Conservation (phyloP, 2,888 invertebrate genomes). For the Petrolisthes manimaculis region DNA sequence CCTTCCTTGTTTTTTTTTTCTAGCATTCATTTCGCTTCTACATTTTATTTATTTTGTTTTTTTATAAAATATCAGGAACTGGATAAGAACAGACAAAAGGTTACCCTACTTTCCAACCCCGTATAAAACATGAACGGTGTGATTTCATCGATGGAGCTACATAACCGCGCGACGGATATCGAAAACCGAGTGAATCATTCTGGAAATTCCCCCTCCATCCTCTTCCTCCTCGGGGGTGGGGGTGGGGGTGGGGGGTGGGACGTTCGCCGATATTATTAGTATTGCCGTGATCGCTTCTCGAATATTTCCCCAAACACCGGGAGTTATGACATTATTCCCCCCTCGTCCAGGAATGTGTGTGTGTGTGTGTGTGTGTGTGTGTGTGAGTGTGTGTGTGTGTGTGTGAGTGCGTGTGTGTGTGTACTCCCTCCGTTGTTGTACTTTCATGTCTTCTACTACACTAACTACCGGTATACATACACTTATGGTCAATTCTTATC, state of each 20-base stretch:
- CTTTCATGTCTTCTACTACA: too few species aligned
- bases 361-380: not conserved
- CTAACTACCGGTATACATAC: too few species aligned
- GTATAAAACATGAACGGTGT: not conserved
- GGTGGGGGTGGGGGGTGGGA: too few species aligned
- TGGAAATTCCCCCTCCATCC: not conserved
- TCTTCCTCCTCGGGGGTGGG: too few species aligned
- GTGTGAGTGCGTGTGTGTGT: constrained; percentile 24
- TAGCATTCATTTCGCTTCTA: not conserved
- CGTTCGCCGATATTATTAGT: not conserved
- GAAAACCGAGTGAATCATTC: not conserved
- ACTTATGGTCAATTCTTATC: too few species aligned
- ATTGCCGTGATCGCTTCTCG: not conserved
- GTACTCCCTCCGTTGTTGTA: not conserved
- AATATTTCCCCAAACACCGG: not conserved
- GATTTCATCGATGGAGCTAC: too few species aligned
- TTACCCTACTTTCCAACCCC: not conserved
- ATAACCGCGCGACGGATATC: not conserved
- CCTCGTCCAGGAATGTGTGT: not conserved
- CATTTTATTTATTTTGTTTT: not conserved
- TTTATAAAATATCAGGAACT: too few species aligned
- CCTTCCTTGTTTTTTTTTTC: not conserved
- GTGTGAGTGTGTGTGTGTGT: constrained; percentile 19
- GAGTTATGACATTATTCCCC: not conserved
- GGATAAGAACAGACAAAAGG: too few species aligned